Conservation (phyloP, 2,113 vertebrate species). For the Pteropus alecto region DNA sequence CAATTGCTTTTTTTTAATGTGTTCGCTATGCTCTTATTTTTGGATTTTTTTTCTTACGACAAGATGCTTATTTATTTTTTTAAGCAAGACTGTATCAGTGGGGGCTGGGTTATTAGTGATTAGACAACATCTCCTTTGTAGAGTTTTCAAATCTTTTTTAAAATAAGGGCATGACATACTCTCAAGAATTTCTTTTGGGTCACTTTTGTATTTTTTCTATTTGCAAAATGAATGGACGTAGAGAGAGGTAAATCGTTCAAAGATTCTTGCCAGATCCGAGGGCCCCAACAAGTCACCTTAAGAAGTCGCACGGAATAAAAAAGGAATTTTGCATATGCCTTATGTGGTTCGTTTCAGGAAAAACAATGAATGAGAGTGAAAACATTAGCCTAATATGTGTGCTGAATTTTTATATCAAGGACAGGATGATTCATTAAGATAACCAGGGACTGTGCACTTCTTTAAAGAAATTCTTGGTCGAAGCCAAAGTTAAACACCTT, state of each 20-base stretch:
- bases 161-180: neutral
- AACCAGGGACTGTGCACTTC: neutral
- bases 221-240: neutral
- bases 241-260: neutral
- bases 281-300: neutral
- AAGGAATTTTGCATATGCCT: neutral
- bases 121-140: neutral
- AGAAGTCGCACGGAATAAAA: neutral
- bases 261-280: neutral
- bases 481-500: constrained; percentile 51
- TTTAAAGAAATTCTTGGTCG: constrained; percentile 43
- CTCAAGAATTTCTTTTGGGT: neutral
- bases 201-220: neutral
- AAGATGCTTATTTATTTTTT: neutral
- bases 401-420: neutral
- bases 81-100: neutral
- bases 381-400: neutral
- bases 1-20: neutral
- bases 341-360: neutral
- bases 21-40: neutral
- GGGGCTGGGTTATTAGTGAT: neutral
- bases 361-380: constrained; percentile 20
- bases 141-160: neutral
- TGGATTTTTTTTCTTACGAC: neutral
- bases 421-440: neutral